Conservation (phyloP, 2,797 vertebrate species). For the Mionectes olivaceus region DNA sequence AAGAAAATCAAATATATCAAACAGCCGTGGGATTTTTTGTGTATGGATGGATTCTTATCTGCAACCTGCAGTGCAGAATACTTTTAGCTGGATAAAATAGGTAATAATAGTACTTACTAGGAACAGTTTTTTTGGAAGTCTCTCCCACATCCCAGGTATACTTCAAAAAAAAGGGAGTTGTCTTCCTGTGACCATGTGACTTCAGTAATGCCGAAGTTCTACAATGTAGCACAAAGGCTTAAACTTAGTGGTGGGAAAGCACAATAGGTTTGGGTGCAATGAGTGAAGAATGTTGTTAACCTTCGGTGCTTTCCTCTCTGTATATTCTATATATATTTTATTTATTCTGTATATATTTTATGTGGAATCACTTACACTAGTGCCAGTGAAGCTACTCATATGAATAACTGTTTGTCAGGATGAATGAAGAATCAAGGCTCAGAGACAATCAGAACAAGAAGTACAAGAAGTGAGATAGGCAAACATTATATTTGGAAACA, state of each 20-base stretch:
- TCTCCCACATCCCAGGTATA: background rate
- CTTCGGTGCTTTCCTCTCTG: background rate
- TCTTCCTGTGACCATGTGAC: background rate
- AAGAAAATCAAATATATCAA: background rate
- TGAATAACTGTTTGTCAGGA: background rate
- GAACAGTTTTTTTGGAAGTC: background rate
- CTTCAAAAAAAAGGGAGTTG: background rate
- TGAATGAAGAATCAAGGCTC: background rate
- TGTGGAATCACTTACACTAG: background rate
- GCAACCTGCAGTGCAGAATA: background rate
- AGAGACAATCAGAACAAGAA: background rate
- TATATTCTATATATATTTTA: background rate
- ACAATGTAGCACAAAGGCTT: background rate
- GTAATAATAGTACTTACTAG: background rate
- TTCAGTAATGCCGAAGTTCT: background rate
- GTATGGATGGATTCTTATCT: background rate
- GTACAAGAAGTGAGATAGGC: background rate
- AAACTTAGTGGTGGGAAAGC: background rate
- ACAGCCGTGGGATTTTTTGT: rapidly evolving
- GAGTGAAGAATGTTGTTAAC: background rate
- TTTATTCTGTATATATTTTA: background rate
- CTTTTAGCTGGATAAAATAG: background rate
- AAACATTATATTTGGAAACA: background rate
- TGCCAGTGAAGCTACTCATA: background rate
- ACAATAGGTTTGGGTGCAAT: background rate